phyloP scores from a whole-genome alignment of 1,140 invertebrate genomes.

The Drosophila quadrilineata region DNA sequence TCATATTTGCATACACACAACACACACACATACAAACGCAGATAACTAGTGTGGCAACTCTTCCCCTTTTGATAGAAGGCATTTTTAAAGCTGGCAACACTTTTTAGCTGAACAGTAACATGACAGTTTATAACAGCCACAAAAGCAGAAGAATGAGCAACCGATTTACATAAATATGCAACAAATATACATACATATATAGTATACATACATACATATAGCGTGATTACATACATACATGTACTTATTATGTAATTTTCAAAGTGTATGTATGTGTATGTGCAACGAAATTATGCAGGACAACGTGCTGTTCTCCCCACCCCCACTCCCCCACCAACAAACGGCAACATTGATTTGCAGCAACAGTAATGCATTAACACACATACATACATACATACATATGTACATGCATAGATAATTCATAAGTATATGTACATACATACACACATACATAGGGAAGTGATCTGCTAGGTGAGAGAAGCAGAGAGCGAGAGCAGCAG shows the following conservation, averaged over 20 bases:
- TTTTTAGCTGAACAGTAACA: conserved; percentile 32
- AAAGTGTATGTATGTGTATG: conserved; percentile 17
- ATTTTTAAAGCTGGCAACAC: conserved; percentile 64
- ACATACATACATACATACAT: background rate
- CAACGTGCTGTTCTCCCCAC: too few species aligned
- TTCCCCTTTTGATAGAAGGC: conserved; percentile 68
- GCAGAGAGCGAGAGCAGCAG: too few species aligned
- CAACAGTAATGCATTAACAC: background rate
- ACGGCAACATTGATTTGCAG: background rate
- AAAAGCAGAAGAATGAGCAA: background rate
- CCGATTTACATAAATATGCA: background rate
- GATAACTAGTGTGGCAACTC: conserved; percentile 44
- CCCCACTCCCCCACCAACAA: background rate
- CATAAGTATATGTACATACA: too few species aligned
- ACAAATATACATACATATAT: conserved; percentile 5
- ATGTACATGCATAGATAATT: too few species aligned
- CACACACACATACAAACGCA: conserved; percentile 11
- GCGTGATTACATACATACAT: conserved; percentile 27
- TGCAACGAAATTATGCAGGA: too few species aligned
- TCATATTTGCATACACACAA: conserved; percentile 23
- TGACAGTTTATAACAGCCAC: background rate
- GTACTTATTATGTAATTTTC: too few species aligned
- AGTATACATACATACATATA: conserved; percentile 3
- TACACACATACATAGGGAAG: background rate
- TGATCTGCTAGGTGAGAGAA: too few species aligned